These are phyloP conservation scores for Andricus quercusramuli DNA, from an alignment of 2,888 invertebrate genomes.

Conservation along the genomic window DNA sequence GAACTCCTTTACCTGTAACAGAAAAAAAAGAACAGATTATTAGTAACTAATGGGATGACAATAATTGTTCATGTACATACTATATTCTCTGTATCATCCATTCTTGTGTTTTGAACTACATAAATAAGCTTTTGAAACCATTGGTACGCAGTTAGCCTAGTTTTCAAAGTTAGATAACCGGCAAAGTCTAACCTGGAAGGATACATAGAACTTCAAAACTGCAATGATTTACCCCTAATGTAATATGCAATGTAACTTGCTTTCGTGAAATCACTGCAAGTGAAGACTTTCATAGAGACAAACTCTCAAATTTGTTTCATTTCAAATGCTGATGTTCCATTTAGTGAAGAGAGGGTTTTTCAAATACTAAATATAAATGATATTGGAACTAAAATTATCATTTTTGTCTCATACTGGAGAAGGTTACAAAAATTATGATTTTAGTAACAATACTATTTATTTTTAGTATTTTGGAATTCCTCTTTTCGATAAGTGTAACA, in stretches of 20 bases:
- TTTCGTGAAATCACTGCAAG: not conserved
- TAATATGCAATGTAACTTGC: constrained; percentile 21
- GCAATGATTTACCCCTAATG: constrained; percentile 15
- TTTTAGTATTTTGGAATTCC: no score
- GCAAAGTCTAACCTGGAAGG: not conserved
- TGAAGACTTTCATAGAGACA: not conserved
- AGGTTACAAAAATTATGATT: no score
- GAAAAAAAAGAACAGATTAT: not conserved
- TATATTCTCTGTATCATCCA: not conserved
- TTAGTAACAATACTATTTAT: no score
- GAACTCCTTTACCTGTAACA: not conserved
- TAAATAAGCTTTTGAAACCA: not conserved
- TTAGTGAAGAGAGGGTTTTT: no score
- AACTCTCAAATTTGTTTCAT: not conserved
- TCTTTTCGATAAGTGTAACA: no score
- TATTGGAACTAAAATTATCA: no score
- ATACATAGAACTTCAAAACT: constrained; percentile 23
- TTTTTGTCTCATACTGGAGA: no score
- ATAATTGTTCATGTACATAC: not conserved
- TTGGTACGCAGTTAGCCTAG: not conserved
- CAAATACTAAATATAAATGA: no score
- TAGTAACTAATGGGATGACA: not conserved
- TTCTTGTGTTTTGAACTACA: not conserved
- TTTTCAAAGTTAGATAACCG: constrained; percentile 18
- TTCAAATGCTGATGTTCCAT: not conserved